A percentile compares a stretch with the other conserved stretches of the same genome.
Evolutionary conservation across 2,888 invertebrate genomes (phyloP).

Genomic region (Callosobruchus maculatus): DNA sequence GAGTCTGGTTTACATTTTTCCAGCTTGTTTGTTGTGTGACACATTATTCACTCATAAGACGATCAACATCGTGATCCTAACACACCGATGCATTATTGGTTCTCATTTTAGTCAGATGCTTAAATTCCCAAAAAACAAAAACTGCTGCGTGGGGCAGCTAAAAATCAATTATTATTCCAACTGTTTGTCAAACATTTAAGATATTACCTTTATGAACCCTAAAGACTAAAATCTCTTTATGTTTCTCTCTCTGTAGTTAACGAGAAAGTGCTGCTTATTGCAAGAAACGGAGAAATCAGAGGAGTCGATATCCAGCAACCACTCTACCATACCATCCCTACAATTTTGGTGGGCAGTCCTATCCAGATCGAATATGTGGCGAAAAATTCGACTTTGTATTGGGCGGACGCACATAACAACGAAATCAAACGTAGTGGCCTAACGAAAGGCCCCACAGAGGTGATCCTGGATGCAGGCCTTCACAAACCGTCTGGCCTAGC

Average conservation of each 20-base stretch:
- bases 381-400: slow-evolving; percentile 65
- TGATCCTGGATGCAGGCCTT: slow-evolving; percentile 69
- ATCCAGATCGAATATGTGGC: slow-evolving; percentile 68
- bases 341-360: slow-evolving; percentile 71
- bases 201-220: too few relatives aligned
- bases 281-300: slow-evolving; percentile 71
- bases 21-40: too few relatives aligned
- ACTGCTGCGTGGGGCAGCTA: too few relatives aligned
- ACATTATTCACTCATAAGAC: too few relatives aligned
- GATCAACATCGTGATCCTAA: too few relatives aligned
- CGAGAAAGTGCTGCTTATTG: slow-evolving; percentile 75
- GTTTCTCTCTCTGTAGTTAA: slow-evolving; percentile 53
- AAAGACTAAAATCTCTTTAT: too few relatives aligned
- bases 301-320: slow-evolving; percentile 78
- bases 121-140: too few relatives aligned
- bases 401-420: slow-evolving; percentile 73
- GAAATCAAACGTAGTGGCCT: slow-evolving; percentile 70
- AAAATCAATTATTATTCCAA: too few relatives aligned
- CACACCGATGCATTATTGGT: too few relatives aligned
- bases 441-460: slow-evolving; percentile 65
- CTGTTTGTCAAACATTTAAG: too few relatives aligned
- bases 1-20: too few relatives aligned
- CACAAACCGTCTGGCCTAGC: slow-evolving; percentile 68
- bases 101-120: too few relatives aligned
- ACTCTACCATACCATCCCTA: slow-evolving; percentile 75